Base-by-base conservation (phyloP, 1,140 invertebrate species). In the Schmidtea mediterranea region DNA sequence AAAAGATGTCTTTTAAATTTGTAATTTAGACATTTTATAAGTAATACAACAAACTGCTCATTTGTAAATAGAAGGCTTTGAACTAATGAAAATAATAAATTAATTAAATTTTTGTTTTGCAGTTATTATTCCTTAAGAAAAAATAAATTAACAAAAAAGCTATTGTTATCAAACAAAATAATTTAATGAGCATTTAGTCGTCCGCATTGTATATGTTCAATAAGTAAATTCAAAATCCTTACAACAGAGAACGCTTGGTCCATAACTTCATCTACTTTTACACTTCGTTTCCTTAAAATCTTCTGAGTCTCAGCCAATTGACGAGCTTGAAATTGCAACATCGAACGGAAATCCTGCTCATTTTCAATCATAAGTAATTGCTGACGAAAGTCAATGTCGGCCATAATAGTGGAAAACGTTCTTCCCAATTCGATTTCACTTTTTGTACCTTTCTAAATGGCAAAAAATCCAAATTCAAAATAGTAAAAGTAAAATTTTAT, bases 331-430 rank as follows among this genome's bases (percentile, higher is more conserved):
- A 69, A 65, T 38, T 68, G 59, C 18, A 75, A 57, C 6, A 57
- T 41, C 1, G 52, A 46, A 47, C 62, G 60, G 50, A 68, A 69
- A 15, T 61, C 57, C 15, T 59, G 58, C 43, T 63, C 62, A 22
- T 57, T 65, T 32, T 61, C 59, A 1, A 68, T 68, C 48, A 69
- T 67, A 24, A 73, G 56, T 12, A 75, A 58, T 32, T 62, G 54
- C 51, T 71, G 68, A 2, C 74, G 60, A 48, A 75, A 68, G 48
- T 74, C 70, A 56, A 73, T 66, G 55, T 75, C 73, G 15, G 72
- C 69, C 53, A 76, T 74, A 23, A 76, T 66, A 13, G 74, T 76
- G 13, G 73, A 70, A 60, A 76, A 76, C 24, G 74, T 75, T 38
- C 74, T 59, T n/a, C 71, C 74, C 1, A 72, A 74, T 58, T 76